These are phyloP conservation scores for Ondatra zibethicus DNA, from an alignment of 2,113 vertebrate genomes.

Conservation along the genomic window DNA sequence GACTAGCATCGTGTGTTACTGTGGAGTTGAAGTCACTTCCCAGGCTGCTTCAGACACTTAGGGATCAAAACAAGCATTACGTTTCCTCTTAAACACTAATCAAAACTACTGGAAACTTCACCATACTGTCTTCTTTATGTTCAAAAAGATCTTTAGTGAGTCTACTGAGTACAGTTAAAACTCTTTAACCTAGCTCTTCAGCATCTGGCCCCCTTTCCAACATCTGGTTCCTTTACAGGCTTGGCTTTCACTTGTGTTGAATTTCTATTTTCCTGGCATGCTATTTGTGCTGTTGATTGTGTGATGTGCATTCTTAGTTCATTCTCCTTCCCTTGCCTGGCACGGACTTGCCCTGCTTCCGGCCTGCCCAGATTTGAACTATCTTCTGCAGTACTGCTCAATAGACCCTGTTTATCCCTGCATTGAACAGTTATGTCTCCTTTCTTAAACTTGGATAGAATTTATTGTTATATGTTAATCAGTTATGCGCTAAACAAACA, in stretches of 20 bases:
- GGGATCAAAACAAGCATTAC: neutral
- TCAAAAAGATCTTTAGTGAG: neutral
- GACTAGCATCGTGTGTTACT: neutral
- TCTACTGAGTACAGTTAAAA: neutral
- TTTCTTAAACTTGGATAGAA: constrained; percentile 24
- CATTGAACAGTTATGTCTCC: neutral
- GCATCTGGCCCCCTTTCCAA: neutral
- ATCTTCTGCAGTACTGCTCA: neutral
- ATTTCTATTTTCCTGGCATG: neutral
- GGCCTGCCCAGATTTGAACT: neutral
- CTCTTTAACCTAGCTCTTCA: neutral
- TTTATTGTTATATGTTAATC: neutral
- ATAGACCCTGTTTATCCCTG: neutral
- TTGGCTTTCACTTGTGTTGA: neutral
- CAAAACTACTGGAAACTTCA: neutral
- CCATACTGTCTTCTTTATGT: neutral
- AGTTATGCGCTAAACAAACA: constrained; percentile 38
- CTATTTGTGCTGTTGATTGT: neutral
- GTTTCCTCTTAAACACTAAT: neutral
- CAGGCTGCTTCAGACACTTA: neutral
- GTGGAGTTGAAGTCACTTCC: neutral
- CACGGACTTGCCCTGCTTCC: neutral
- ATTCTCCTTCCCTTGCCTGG: neutral
- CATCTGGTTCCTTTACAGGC: constrained; percentile 42
- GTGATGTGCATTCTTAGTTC: neutral